Conservation (phyloP, 2,888 invertebrate genomes). For the Chrysolina oricalcia region DNA sequence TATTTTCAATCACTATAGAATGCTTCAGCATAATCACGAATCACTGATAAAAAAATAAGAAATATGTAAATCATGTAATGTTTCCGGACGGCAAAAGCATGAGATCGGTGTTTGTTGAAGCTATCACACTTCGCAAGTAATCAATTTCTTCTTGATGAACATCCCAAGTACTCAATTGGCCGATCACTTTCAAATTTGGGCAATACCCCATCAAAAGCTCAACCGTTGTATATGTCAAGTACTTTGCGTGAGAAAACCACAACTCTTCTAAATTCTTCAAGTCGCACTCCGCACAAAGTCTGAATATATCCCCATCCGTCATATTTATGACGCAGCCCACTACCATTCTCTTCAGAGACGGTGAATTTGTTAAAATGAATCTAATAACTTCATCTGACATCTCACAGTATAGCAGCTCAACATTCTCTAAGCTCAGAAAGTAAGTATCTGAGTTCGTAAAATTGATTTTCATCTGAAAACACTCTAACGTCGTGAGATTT, state of each 20-base stretch:
- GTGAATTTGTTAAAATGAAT: slow-evolving; percentile 77
- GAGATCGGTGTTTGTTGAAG: slow-evolving; percentile 79
- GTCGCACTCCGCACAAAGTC: slow-evolving; percentile 79
- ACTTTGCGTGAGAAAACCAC: slow-evolving; percentile 81
- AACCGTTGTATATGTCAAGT: slow-evolving; percentile 77
- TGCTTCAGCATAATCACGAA: no score
- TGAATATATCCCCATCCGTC: slow-evolving; percentile 80
- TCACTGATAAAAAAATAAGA: neutral
- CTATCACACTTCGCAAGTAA: slow-evolving; percentile 77
- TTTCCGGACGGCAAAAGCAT: slow-evolving; percentile 74
- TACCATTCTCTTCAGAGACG: slow-evolving; percentile 76
- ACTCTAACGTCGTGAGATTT: slow-evolving; percentile 77
- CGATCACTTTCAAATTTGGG: slow-evolving; percentile 77
- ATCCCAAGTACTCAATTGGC: slow-evolving; percentile 81
- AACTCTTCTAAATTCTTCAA: slow-evolving; percentile 79
- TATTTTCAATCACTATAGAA: no score
- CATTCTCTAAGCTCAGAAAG: slow-evolving; percentile 77
- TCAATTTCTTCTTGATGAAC: slow-evolving; percentile 80
- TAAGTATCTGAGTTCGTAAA: slow-evolving; percentile 74
- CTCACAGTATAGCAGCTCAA: slow-evolving; percentile 81
- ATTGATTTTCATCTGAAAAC: slow-evolving; percentile 78
- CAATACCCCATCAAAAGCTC: slow-evolving; percentile 81
- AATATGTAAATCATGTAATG: neutral
- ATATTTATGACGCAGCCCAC: slow-evolving; percentile 80
- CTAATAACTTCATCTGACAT: slow-evolving; percentile 75